Conservation (phyloP, 2,888 invertebrate species). For the Drosophila fulvimacula region DNA sequence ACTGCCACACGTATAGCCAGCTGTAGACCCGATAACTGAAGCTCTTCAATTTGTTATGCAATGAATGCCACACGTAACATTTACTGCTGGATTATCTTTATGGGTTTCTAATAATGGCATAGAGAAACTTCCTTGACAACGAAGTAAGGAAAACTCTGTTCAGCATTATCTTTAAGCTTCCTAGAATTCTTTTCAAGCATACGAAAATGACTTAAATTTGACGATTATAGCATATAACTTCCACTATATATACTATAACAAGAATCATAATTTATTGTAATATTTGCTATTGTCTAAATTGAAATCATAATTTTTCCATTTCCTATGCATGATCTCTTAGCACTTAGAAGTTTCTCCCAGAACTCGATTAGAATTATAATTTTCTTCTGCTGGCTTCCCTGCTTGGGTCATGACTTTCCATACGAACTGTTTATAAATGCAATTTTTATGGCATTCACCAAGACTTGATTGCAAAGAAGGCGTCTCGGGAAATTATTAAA, state of each 20-base stretch:
- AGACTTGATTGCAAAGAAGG: slow-evolving; percentile 49
- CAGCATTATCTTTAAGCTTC: not conserved
- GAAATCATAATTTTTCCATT: not conserved
- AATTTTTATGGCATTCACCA: slow-evolving; percentile 48
- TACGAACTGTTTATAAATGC: slow-evolving; percentile 36
- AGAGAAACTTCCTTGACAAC: not conserved
- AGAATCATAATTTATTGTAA: no score
- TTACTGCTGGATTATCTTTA: slow-evolving; percentile 3
- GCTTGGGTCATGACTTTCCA: slow-evolving; percentile 18
- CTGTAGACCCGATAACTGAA: slow-evolving; percentile 54
- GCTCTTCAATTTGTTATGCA: slow-evolving; percentile 56
- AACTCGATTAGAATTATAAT: slow-evolving; percentile 3
- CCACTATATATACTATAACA: no score
- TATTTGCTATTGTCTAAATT: not conserved
- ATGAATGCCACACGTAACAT: slow-evolving; percentile 23
- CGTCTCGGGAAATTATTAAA: slow-evolving; percentile 53
- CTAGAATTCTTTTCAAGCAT: not conserved
- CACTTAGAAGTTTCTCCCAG: not conserved
- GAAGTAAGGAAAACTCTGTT: not conserved
- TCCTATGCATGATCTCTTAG: not conserved
- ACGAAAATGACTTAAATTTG: no score
- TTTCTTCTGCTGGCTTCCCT: not conserved
- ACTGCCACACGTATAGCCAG: slow-evolving; percentile 27
- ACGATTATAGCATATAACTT: no score
- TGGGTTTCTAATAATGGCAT: not conserved